These are phyloP conservation scores for Arge pagana DNA, from an alignment of 2,888 invertebrate species.

Conservation along the genomic window DNA sequence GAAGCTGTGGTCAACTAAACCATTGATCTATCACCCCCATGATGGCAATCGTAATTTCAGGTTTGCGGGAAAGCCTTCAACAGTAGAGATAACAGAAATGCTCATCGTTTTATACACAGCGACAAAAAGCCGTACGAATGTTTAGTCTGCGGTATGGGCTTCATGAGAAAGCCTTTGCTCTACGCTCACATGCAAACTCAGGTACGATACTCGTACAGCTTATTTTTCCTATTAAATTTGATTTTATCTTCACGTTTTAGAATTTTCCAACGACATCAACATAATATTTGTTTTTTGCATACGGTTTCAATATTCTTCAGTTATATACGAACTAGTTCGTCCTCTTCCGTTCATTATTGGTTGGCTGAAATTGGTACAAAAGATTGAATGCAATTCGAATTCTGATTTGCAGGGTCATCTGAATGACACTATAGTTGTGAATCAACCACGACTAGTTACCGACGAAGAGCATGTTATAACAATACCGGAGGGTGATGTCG, in stretches of 20 bases:
- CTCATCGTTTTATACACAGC: constrained; percentile 83
- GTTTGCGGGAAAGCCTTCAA: constrained; percentile 85
- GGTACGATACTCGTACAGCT: too few relatives aligned
- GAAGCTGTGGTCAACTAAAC: too few relatives aligned
- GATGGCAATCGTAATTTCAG: constrained; percentile 53
- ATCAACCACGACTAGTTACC: constrained; percentile 75
- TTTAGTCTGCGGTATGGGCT: constrained; percentile 77
- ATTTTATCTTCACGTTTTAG: too few relatives aligned
- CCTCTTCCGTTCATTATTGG: too few relatives aligned
- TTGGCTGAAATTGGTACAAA: too few relatives aligned
- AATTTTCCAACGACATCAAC: too few relatives aligned
- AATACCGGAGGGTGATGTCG: constrained; percentile 48
- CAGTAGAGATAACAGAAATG: constrained; percentile 82
- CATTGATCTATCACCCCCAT: too few relatives aligned
- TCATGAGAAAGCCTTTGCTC: constrained; percentile 80
- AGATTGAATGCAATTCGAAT: background rate
- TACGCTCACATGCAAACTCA: constrained; percentile 76
- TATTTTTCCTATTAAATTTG: too few relatives aligned
- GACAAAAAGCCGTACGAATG: constrained; percentile 88
- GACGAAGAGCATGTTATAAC: constrained; percentile 61
- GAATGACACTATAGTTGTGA: constrained; percentile 81
- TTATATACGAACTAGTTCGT: background rate
- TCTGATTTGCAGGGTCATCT: constrained; percentile 65
- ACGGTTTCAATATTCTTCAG: background rate
- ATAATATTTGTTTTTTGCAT: too few relatives aligned